phyloP scores from a whole-genome alignment of 2,888 invertebrate species.

The Microctonus brassicae region DNA sequence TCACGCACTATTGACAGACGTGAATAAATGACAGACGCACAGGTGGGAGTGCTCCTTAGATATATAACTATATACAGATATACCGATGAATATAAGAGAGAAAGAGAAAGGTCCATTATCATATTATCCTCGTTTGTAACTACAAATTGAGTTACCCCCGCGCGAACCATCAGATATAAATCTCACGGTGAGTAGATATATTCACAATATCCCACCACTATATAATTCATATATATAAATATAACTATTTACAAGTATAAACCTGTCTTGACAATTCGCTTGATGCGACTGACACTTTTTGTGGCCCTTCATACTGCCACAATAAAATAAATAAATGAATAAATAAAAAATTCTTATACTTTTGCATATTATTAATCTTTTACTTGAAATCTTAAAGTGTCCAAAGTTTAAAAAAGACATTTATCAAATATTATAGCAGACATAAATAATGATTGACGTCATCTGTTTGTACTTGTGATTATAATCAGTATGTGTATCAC shows the following conservation, averaged over 20 bases:
- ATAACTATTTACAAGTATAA: not conserved
- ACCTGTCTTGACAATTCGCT: not conserved
- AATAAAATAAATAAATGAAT: not conserved
- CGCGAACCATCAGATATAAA: conserved; percentile 47
- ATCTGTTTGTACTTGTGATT: not conserved
- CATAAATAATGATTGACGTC: not conserved
- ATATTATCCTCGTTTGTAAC: conserved; percentile 69
- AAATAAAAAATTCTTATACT: not conserved
- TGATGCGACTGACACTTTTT: not conserved
- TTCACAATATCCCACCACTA: too few relatives aligned
- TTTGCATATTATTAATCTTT: not conserved
- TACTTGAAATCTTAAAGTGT: not conserved
- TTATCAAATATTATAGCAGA: not conserved
- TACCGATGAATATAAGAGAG: not conserved
- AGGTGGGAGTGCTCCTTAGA: conserved; percentile 50
- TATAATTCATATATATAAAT: not conserved
- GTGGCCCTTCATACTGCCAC: not conserved
- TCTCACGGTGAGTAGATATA: conserved; percentile 9
- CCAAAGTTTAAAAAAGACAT: not conserved
- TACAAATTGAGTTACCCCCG: conserved; percentile 68
- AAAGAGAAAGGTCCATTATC: conserved; percentile 56
- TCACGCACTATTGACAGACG: conserved; percentile 61
- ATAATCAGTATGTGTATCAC: too few relatives aligned
- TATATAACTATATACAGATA: not conserved
- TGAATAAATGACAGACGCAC: conserved; percentile 63